A percentile compares a stretch with the other conserved stretches of the same genome.
These are phyloP conservation scores for Agrotis clavis DNA, from an alignment of 2,888 invertebrate species.

Conservation along the genomic window DNA sequence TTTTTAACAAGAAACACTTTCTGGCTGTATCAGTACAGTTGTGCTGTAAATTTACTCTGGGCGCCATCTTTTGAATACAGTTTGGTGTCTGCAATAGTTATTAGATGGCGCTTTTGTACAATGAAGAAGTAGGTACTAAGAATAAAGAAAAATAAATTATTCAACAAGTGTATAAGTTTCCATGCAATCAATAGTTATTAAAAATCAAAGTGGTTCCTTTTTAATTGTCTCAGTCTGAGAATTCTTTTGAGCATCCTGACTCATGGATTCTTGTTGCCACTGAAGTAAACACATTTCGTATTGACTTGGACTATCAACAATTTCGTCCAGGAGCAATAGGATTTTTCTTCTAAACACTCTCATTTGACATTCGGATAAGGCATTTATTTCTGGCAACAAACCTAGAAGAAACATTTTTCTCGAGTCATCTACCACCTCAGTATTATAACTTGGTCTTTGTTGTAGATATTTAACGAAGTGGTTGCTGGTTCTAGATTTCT, in stretches of 20 bases:
- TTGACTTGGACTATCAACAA: slow-evolving; percentile 60
- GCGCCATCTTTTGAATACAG: slow-evolving; percentile 33
- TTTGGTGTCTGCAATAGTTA: background rate
- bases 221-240: slow-evolving; percentile 43
- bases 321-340: slow-evolving; percentile 70
- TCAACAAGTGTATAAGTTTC: background rate
- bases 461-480: slow-evolving; percentile 42
- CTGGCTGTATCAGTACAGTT: background rate
- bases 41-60: background rate
- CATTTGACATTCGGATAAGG: slow-evolving; percentile 73
- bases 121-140: background rate
- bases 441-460: slow-evolving; percentile 45
- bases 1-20: background rate
- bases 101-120: slow-evolving; percentile 35
- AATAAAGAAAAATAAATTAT: background rate
- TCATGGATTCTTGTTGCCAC: slow-evolving; percentile 57
- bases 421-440: slow-evolving; percentile 59
- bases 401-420: slow-evolving; percentile 72
- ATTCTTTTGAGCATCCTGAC: slow-evolving; percentile 41
- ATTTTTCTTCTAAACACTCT: slow-evolving; percentile 73
- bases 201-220: slow-evolving; percentile 46
- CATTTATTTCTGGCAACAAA: slow-evolving; percentile 73
- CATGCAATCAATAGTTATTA: background rate
- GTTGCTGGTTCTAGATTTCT: slow-evolving; percentile 37
- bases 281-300: slow-evolving; percentile 56